Conservation (phyloP, 2,797 vertebrate genomes). For the Bucorvus abyssinicus region DNA sequence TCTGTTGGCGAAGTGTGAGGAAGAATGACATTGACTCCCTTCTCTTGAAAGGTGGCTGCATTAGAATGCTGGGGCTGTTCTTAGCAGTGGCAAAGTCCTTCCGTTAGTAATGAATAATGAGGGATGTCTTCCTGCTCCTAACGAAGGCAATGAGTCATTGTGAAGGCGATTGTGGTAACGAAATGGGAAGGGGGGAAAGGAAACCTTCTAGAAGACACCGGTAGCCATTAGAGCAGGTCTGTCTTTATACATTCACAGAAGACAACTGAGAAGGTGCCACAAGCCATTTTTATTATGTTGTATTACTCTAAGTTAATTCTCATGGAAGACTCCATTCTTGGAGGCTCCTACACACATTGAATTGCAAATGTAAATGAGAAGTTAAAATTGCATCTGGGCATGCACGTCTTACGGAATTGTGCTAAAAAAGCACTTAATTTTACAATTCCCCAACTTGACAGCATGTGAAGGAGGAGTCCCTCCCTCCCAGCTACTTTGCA, state of each 20-base stretch:
- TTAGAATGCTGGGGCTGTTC: conserved; percentile 43
- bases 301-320: conserved; percentile 15
- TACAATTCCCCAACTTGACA: not conserved
- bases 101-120: conserved; percentile 61
- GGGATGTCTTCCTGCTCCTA: conserved; percentile 56
- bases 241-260: conserved; percentile 9
- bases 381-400: conserved; percentile 35
- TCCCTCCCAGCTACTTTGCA: not conserved
- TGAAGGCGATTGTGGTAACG: conserved; percentile 7
- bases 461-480: not conserved
- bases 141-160: conserved; percentile 58
- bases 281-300: conserved; percentile 8
- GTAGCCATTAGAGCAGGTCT: not conserved
- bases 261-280: not conserved
- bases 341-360: not conserved
- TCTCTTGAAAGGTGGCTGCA: not conserved
- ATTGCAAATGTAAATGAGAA: conserved; percentile 39
- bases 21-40: conserved; percentile 14
- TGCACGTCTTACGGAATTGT: not conserved
- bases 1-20: conserved; percentile 38
- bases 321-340: conserved; percentile 2
- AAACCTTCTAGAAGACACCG: conserved; percentile 20
- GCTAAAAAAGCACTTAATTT: conserved; percentile 11
- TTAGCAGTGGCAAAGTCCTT: conserved; percentile 32
- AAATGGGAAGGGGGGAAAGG: not conserved